These are phyloP conservation scores for Athene cunicularia DNA, from an alignment of 2,113 vertebrate species.

Conservation along the genomic window DNA sequence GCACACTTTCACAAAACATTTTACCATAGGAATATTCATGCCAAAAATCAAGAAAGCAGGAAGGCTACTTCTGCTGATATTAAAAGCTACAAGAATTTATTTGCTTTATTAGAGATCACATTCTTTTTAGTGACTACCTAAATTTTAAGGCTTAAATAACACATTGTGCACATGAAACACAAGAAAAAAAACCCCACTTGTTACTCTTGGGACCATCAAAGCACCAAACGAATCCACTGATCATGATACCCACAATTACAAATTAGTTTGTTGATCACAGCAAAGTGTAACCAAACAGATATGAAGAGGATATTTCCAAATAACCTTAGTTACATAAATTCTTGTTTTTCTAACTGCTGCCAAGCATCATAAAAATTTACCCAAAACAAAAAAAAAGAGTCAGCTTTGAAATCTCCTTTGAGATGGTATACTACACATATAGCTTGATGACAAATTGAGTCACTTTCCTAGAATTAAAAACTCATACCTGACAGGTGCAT, in stretches of 20 bases:
- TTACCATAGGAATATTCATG: not conserved
- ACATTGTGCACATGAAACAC: rapidly evolving
- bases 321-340: not conserved
- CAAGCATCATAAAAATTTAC: not conserved
- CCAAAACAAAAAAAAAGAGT: not conserved
- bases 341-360: not conserved
- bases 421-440: not conserved
- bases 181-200: not conserved
- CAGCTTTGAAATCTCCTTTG: not conserved
- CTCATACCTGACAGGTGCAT: not conserved
- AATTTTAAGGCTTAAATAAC: not conserved
- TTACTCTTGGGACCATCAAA: not conserved
- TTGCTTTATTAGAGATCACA: not conserved
- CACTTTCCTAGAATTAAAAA: not conserved
- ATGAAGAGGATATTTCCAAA: not conserved
- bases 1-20: not conserved
- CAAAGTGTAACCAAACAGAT: not conserved
- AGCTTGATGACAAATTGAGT: not conserved
- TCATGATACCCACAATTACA: not conserved
- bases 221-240: not conserved
- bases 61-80: not conserved
- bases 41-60: not conserved
- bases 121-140: not conserved
- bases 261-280: not conserved
- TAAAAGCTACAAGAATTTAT: not conserved